Conservation (phyloP, 2,888 invertebrate species). For the Corbicula japonica region DNA sequence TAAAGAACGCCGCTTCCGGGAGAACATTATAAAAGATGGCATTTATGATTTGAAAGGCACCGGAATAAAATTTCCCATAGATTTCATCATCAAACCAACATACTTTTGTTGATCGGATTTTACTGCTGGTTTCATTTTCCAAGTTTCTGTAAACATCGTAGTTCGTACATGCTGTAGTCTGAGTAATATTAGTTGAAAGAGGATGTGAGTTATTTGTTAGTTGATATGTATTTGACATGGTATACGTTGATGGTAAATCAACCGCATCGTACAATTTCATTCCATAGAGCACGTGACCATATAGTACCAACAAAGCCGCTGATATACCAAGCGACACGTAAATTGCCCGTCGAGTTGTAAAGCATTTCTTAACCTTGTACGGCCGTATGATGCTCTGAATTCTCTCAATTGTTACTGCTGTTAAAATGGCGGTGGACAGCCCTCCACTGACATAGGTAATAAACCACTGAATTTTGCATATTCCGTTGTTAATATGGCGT, state of each 20-base stretch:
- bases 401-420: conserved; percentile 20
- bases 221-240: background rate
- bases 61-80: conserved; percentile 11
- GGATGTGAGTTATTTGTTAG: background rate
- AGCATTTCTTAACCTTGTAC: conserved; percentile 9
- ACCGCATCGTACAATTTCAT: conserved; percentile 4
- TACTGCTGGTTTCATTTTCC: too few species aligned
- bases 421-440: background rate
- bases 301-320: background rate
- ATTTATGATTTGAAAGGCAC: background rate
- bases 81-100: conserved; percentile 17
- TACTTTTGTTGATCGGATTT: too few species aligned
- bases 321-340: background rate
- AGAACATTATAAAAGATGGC: background rate
- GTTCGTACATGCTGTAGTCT: background rate
- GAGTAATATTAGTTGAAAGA: background rate
- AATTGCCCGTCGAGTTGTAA: conserved; percentile 9
- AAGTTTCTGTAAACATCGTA: too few species aligned
- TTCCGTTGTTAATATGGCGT: conserved; percentile 2
- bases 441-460: background rate
- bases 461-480: conserved; percentile 35
- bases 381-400: conserved; percentile 16
- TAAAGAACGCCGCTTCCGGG: conserved; percentile 15
- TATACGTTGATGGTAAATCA: background rate
- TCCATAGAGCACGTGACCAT: conserved; percentile 8